These are phyloP conservation scores for Globia sparganii DNA, from an alignment of 2,888 invertebrate species.

Conservation along the genomic window DNA sequence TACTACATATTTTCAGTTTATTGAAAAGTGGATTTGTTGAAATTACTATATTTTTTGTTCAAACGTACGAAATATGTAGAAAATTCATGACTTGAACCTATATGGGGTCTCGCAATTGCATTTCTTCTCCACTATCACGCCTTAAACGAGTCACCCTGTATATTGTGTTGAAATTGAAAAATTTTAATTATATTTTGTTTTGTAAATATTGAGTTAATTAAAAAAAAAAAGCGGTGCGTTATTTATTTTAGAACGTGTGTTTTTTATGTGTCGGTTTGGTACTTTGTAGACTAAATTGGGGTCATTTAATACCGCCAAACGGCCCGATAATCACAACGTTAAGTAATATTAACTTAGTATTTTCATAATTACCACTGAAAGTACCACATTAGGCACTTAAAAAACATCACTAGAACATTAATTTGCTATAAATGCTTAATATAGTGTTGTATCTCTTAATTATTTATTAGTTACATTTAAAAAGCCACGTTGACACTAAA, in stretches of 20 bases:
- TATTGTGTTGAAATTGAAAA: slow-evolving; percentile 36
- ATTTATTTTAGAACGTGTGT: slow-evolving; percentile 47
- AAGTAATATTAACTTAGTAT: not conserved
- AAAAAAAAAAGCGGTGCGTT: slow-evolving; percentile 52
- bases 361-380: not conserved
- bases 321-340: not conserved
- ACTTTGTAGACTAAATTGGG: slow-evolving; percentile 1
- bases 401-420: slow-evolving; percentile 18
- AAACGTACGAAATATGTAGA: slow-evolving; percentile 20
- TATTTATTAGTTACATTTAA: slow-evolving; percentile 48
- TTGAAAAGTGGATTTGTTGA: slow-evolving; percentile 1
- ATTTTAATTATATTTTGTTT: slow-evolving; percentile 50
- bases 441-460: slow-evolving; percentile 45
- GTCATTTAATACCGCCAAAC: not conserved
- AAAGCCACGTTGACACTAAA: slow-evolving; percentile 45
- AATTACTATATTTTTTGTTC: slow-evolving; percentile 3
- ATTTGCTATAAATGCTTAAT: slow-evolving; percentile 50
- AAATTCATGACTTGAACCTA: not conserved
- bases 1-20: not conserved
- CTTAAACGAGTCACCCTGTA: slow-evolving; percentile 45
- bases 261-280: slow-evolving; percentile 25
- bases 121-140: slow-evolving; percentile 42
- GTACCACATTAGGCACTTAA: slow-evolving; percentile 17
- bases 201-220: slow-evolving; percentile 62
- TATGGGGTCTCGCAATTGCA: slow-evolving; percentile 26